Conservation (phyloP, 2,113 vertebrate genomes). For the Thamnaconus septentrionalis region DNA sequence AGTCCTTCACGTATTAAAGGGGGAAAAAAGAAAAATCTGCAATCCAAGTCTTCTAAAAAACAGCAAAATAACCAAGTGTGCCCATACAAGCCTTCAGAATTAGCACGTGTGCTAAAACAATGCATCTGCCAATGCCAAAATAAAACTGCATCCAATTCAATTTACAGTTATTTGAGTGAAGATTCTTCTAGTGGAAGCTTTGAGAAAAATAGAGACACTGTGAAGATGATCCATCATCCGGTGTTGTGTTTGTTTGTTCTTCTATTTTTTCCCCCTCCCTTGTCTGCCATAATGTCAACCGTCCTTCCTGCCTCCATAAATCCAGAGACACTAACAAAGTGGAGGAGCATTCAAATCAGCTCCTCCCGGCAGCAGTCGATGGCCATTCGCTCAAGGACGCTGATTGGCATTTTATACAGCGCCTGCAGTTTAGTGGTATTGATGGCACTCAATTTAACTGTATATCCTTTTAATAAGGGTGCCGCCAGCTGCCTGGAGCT, state of each 20-base stretch:
- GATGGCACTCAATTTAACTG: constrained; percentile 59
- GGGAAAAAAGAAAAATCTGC: too few species aligned
- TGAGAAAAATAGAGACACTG: not conserved
- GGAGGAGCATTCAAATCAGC: constrained; percentile 49
- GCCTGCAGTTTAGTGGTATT: constrained; percentile 58
- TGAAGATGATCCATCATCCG: constrained; percentile 14
- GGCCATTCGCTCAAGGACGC: constrained; percentile 39
- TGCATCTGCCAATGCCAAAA: too few species aligned
- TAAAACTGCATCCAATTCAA: not conserved
- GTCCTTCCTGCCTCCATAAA: constrained; percentile 44
- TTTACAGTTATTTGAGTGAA: not conserved
- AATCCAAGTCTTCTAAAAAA: too few species aligned
- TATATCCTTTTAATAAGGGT: constrained; percentile 60
- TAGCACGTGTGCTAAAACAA: too few species aligned
- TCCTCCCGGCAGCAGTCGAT: constrained; percentile 19
- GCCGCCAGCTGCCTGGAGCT: constrained; percentile 35
- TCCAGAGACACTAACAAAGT: constrained; percentile 49
- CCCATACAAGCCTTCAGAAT: too few species aligned
- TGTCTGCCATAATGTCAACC: constrained; percentile 38
- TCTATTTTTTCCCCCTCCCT: constrained; percentile 12
- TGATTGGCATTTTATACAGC: constrained; percentile 63
- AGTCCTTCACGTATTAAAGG: too few species aligned
- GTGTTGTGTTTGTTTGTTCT: constrained; percentile 17
- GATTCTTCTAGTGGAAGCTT: too few species aligned
- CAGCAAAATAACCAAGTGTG: too few species aligned